Evolutionary conservation across 2,888 invertebrate species (phyloP).

Genomic region (Lepidocyrtoides sp.): DNA sequence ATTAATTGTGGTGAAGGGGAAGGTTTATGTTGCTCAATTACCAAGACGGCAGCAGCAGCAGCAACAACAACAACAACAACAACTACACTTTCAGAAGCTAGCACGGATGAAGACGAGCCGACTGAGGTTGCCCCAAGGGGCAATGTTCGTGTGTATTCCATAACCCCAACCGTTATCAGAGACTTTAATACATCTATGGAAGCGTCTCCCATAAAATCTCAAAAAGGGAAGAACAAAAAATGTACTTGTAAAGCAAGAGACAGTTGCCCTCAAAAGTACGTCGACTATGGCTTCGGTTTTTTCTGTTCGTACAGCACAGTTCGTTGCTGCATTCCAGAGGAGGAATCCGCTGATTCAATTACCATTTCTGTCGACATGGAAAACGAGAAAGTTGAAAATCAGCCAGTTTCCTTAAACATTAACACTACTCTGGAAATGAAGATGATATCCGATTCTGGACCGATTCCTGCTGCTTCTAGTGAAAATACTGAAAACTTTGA

Average conservation of each 20-base stretch:
- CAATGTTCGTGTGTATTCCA: conserved; percentile 65
- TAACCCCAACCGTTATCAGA: conserved; percentile 14
- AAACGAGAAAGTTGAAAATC: neutral
- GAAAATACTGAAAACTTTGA: neutral
- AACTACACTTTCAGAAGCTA: neutral
- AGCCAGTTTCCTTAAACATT: neutral
- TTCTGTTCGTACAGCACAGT: conserved; percentile 83
- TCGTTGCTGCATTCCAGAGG: conserved; percentile 82
- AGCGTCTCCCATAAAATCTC: neutral
- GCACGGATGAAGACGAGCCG: neutral
- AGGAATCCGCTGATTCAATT: neutral
- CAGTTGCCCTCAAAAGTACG: conserved; percentile 81
- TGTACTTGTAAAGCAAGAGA: conserved; percentile 80
- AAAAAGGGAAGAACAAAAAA: conserved; percentile 8
- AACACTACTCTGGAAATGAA: neutral
- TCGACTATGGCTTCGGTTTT: conserved; percentile 84
- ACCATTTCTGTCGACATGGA: neutral
- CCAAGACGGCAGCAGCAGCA: neutral
- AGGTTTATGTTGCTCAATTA: conserved; percentile 61
- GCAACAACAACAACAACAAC: neutral
- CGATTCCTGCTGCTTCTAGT: neutral
- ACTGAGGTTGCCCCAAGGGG: conserved; percentile 17
- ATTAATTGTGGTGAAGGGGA: conserved; percentile 36
- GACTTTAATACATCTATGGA: neutral
- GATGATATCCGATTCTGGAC: neutral